Evolutionary conservation across 2,113 vertebrate species (phyloP).

Genomic region (Collichthys lucidus): DNA sequence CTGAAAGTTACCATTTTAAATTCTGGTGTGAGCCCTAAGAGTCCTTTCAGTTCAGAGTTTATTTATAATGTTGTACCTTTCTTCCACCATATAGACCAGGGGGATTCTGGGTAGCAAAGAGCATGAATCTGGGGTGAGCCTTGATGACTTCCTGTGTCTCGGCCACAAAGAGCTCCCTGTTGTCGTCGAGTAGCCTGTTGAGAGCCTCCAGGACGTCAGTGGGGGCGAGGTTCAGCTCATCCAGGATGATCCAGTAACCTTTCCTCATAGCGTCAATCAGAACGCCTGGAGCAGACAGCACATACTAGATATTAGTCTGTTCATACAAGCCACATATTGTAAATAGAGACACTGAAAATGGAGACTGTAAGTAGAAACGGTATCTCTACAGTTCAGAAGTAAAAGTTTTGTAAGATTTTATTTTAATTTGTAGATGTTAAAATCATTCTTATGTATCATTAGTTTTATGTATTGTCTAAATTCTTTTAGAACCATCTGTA

Average conservation of each 20-base stretch:
- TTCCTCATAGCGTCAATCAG: constrained; percentile 97
- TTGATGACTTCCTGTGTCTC: constrained; percentile 97
- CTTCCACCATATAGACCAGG: constrained; percentile 97
- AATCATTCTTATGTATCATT: not conserved
- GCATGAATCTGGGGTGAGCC: constrained; percentile 96
- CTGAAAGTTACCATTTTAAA: too few species aligned
- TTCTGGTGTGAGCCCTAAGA: too few species aligned
- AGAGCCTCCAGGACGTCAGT: constrained; percentile 97
- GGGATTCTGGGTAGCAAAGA: constrained; percentile 98
- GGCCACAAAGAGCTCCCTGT: constrained; percentile 94
- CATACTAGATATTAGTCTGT: not conserved
- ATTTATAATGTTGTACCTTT: constrained; percentile 85
- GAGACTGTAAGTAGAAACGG: too few species aligned
- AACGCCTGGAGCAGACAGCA: constrained; percentile 83
- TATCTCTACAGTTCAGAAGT: too few species aligned
- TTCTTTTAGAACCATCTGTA: not conserved
- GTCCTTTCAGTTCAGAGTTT: too few species aligned
- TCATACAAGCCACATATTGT: too few species aligned
- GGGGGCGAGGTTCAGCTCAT: constrained; percentile 97
- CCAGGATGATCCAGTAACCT: constrained; percentile 97
- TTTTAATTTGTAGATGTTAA: too few species aligned
- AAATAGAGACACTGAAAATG: too few species aligned
- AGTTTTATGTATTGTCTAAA: not conserved
- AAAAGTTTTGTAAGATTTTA: too few species aligned
- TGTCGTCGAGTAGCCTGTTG: constrained; percentile 96